phyloP scores from a whole-genome alignment of 1,140 invertebrate genomes.

The Drosophila kikkawai region DNA sequence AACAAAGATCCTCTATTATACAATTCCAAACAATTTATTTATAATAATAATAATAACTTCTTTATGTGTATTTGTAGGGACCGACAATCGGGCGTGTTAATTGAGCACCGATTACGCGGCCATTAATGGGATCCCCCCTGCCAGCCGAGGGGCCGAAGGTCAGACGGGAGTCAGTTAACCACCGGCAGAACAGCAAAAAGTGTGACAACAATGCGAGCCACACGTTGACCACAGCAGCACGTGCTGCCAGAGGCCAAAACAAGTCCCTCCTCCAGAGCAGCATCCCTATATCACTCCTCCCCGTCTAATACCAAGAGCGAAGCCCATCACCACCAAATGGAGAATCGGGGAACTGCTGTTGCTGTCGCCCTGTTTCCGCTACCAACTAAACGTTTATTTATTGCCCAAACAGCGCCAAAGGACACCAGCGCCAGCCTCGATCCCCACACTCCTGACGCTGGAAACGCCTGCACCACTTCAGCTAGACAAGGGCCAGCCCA shows the following conservation, averaged over 20 bases:
- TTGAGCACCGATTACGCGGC: constrained; percentile 71
- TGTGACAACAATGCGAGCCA: constrained; percentile 69
- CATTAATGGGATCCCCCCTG: constrained; percentile 49
- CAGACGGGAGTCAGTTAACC: constrained; percentile 58
- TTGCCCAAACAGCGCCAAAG: constrained; percentile 79
- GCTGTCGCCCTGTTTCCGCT: constrained; percentile 76
- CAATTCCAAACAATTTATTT: no score
- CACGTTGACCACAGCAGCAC: constrained; percentile 78
- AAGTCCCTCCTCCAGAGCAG: constrained; percentile 19
- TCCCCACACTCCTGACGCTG: constrained; percentile 3
- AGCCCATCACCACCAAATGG: constrained; percentile 10
- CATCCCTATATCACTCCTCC: neutral
- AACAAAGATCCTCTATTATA: neutral
- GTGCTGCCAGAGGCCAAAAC: constrained; percentile 70
- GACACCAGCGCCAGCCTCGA: constrained; percentile 42
- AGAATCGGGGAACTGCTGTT: constrained; percentile 62
- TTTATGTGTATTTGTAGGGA: constrained; percentile 14
- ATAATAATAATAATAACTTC: neutral
- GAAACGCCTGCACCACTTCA: constrained; percentile 62
- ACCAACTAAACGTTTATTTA: constrained; percentile 81
- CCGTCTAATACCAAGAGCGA: constrained; percentile 11
- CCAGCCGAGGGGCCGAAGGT: constrained; percentile 17
- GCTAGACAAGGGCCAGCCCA: constrained; percentile 75
- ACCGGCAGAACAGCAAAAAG: constrained; percentile 55
- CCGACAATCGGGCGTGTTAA: constrained; percentile 59